Percentiles rank a stretch among this genome's conserved stretches.
phyloP scores from a whole-genome alignment of 2,797 vertebrate species.

The Tenualosa ilisha region DNA sequence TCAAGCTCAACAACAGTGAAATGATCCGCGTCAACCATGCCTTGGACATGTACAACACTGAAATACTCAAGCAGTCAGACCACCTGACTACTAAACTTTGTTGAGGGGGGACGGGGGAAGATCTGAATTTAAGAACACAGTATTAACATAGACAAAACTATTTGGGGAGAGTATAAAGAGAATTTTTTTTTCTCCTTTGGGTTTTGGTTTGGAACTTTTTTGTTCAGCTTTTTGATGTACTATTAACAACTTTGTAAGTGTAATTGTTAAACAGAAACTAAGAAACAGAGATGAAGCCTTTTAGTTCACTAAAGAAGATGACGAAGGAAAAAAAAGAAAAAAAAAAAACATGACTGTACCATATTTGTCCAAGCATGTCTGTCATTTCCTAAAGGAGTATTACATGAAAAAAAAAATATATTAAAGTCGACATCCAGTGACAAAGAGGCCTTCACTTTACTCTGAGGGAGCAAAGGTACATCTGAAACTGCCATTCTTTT shows the following conservation, averaged over 20 bases:
- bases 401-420: slow-evolving; percentile 63
- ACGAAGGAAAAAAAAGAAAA: slow-evolving; percentile 62
- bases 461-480: slow-evolving; percentile 78
- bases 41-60: slow-evolving; percentile 98
- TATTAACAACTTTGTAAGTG: slow-evolving; percentile 90
- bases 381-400: slow-evolving; percentile 86
- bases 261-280: slow-evolving; percentile 87
- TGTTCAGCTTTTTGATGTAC: slow-evolving; percentile 82
- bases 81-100: slow-evolving; percentile 98
- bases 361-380: slow-evolving; percentile 94
- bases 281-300: slow-evolving; percentile 74
- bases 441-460: slow-evolving; percentile 86
- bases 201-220: slow-evolving; percentile 70
- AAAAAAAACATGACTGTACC: slow-evolving; percentile 76
- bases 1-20: slow-evolving; percentile 98
- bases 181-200: slow-evolving; percentile 58
- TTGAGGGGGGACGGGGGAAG: slow-evolving; percentile 65
- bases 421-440: slow-evolving; percentile 78
- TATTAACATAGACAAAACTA: slow-evolving; percentile 56
- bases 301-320: slow-evolving; percentile 78
- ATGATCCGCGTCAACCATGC: slow-evolving; percentile 98
- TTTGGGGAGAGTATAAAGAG: slow-evolving; percentile 53
- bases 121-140: not conserved
- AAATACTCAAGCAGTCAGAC: slow-evolving; percentile 98
- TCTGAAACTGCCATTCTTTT: slow-evolving; percentile 85